A percentile compares a stretch with the other conserved stretches of the same genome.
Conservation (phyloP, 2,888 invertebrate genomes). For the Lysandra bellargus region DNA sequence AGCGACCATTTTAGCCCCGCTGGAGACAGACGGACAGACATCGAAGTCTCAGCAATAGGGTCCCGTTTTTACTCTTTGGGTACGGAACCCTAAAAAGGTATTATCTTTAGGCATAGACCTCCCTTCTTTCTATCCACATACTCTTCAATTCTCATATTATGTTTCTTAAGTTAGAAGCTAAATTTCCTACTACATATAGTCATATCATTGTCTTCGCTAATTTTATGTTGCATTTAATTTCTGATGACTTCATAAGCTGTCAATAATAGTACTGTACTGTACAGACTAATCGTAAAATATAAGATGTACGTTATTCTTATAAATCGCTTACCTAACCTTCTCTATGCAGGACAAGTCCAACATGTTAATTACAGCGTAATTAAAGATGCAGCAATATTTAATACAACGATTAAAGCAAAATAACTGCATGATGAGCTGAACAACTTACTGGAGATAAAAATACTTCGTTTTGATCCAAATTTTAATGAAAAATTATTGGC, state of each 20-base stretch:
- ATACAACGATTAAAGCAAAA: not conserved
- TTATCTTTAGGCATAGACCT: too few relatives aligned
- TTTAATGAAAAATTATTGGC: not conserved
- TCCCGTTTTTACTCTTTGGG: too few relatives aligned
- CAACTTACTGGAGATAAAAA: not conserved
- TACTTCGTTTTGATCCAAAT: not conserved
- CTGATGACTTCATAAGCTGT: slow-evolving; percentile 39
- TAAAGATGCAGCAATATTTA: slow-evolving; percentile 22
- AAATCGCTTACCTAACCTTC: slow-evolving; percentile 23
- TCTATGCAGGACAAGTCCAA: slow-evolving; percentile 27
- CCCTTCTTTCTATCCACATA: too few relatives aligned
- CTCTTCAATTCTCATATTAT: too few relatives aligned
- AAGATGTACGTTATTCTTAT: slow-evolving; percentile 17
- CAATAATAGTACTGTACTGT: slow-evolving; percentile 48
- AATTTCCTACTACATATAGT: not conserved
- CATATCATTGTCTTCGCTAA: not conserved
- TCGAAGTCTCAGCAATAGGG: too few relatives aligned
- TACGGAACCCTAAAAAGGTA: too few relatives aligned
- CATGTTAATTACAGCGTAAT: slow-evolving; percentile 28
- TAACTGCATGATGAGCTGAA: not conserved
- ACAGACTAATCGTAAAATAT: slow-evolving; percentile 21
- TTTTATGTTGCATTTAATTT: not conserved
- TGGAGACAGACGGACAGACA: too few relatives aligned
- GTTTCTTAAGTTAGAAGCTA: too few relatives aligned
- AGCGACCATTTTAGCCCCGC: too few relatives aligned